phyloP scores from a whole-genome alignment of 2,888 invertebrate genomes.

The Caenorhabditis sp. region DNA sequence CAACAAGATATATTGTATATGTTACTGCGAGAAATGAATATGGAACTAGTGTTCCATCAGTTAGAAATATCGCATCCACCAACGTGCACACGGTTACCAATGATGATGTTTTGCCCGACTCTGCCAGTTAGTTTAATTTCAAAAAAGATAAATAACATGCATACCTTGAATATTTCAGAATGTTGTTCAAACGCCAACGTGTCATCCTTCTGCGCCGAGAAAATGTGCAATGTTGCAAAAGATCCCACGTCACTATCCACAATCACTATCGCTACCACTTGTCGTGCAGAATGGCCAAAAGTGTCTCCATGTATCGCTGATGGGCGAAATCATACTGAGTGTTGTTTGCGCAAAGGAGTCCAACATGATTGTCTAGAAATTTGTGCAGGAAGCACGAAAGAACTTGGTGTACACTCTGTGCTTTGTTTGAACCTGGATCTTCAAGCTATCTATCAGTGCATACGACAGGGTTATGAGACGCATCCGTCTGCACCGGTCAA shows the following conservation, averaged over 20 bases:
- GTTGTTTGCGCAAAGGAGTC: constrained; percentile 83
- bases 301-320: constrained; percentile 71
- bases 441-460: constrained; percentile 58
- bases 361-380: constrained; percentile 84
- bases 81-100: constrained; percentile 48
- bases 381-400: constrained; percentile 77
- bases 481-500: constrained; percentile 61
- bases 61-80: constrained; percentile 53
- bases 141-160: too few relatives aligned
- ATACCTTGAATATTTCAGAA: too few relatives aligned
- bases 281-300: constrained; percentile 55
- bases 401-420: constrained; percentile 74
- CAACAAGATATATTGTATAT: constrained; percentile 82
- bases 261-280: constrained; percentile 57
- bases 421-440: constrained; percentile 60
- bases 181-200: constrained; percentile 55
- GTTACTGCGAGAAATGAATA: constrained; percentile 82
- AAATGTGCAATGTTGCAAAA: constrained; percentile 53
- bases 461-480: constrained; percentile 59
- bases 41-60: constrained; percentile 74
- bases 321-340: constrained; percentile 82
- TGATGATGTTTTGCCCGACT: constrained; percentile 46
- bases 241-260: constrained; percentile 49
- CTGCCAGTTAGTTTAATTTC: constrained; percentile 37
- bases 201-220: constrained; percentile 44